Evolutionary conservation across 2,888 invertebrate species (phyloP), one percentile per base, ranked within the genome.

Genomic region (Arrhopalites spinosus): DNA sequence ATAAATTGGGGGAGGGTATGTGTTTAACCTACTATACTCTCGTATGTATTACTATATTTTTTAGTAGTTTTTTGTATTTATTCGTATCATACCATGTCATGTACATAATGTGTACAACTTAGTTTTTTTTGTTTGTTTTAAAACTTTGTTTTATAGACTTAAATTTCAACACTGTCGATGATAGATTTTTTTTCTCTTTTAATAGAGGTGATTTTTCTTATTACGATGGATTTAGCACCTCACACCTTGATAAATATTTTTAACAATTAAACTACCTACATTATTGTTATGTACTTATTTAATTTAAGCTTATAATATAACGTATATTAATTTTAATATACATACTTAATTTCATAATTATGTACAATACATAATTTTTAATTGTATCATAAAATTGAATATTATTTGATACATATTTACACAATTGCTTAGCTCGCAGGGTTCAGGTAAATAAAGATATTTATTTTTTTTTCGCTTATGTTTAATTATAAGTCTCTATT

Each of bases 401-500:
- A 15, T 23, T 59, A 13, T 59, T 25, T 59, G 13, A 13, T 50
- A 50, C 15, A n/a, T 50, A 50, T 50, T 50, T 50, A 50, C 50
- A 50, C 2, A 50, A 50, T 50, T 59, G 25, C 15, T 23, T 59
- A 59, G 59, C 59, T 59, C 59, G 59, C 13, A 59, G 59, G 59
- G 59, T 25, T 59, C 59, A 59, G 59, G 59, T 59, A 59, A 59
- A 59, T 59, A 27, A 59, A 59, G 59, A 27, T 25, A 59, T 3
- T 53, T 8, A 8, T 56, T 2, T 56, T 15, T 11, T 27, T 59
- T 59, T 25, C 25, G 25, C n/a, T n/a, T 25, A 59, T 25, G 23
- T 59, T 23, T n/a, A n/a, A 23, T 25, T 59, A 7, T 2, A 27
- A 25, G 25, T 59, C 13, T 27, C 25, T 59, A 59, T 25, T 25